Evolutionary conservation across 1,140 invertebrate species (phyloP), one percentile per base, ranked within the genome.

Genomic region (Idris sp.): DNA sequence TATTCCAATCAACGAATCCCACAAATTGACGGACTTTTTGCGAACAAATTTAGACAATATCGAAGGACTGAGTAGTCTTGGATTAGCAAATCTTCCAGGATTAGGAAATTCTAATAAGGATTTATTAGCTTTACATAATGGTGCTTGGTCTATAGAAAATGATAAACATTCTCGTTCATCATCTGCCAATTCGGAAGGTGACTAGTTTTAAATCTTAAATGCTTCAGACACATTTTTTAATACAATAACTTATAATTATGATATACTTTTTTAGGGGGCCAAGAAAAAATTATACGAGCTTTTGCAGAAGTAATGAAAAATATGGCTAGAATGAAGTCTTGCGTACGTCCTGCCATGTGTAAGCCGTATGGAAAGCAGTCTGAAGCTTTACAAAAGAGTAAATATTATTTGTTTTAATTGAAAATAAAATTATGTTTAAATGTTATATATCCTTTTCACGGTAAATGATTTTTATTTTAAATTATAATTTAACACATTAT

Each of bases 351-450:
- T 58, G 92, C 93, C 15, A 95, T 95, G 93, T 95, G 93, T 81
- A 95, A 95, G 85, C 94, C 94, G 26, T 95, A 95, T 85, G 94
- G 94, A 73, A 95, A 95, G 84, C 94, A 95, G 84, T 94, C 93
- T 26, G 94, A 95, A 87, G 92, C 93, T 82, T 88, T 95, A 75
- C 94, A 95, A 85, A 95, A 95, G 90, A 95, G 93, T 94, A 86
- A 77, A 6, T 54, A 19, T 69, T 56, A 46, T 72, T 18, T 6
- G 19, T 22, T n/a, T n/a, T n/a, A n/a, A n/a, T n/a, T n/a, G n/a
- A n/a, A n/a, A n/a, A n/a, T n/a, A n/a, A n/a, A n/a, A n/a, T n/a
- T n/a, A n/a, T n/a, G n/a, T n/a, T n/a, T n/a, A n/a, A n/a, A n/a
- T n/a, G n/a, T n/a, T n/a, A n/a, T n/a, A n/a, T n/a, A n/a, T n/a